phyloP scores from a whole-genome alignment of 2,113 vertebrate genomes.

The Empidonax traillii region DNA sequence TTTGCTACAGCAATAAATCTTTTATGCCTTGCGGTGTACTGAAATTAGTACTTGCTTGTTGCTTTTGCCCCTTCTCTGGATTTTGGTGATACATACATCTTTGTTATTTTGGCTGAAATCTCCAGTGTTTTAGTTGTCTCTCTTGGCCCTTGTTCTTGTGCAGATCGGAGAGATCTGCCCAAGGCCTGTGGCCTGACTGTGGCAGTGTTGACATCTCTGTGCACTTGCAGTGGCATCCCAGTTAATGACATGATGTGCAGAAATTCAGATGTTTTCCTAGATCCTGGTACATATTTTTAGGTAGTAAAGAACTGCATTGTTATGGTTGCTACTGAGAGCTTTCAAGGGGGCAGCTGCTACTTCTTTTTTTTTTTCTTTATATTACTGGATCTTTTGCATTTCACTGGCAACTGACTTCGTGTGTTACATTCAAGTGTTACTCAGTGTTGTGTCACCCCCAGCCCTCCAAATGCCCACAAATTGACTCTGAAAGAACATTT shows the following conservation, averaged over 20 bases:
- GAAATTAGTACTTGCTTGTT: neutral
- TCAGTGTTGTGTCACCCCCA: slow-evolving; percentile 40
- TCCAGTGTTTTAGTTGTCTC: neutral
- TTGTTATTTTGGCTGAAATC: neutral
- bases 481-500: slow-evolving; percentile 34
- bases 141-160: neutral
- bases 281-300: neutral
- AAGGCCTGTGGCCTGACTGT: neutral
- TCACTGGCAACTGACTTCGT: slow-evolving; percentile 11
- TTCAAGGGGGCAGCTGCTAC: neutral
- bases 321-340: neutral
- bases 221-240: neutral
- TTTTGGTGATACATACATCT: neutral
- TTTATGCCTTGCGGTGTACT: neutral
- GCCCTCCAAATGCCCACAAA: slow-evolving; percentile 23
- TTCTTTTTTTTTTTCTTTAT: neutral
- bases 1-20: slow-evolving; percentile 60
- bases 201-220: neutral
- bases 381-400: slow-evolving; percentile 9
- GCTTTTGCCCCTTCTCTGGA: neutral
- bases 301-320: neutral
- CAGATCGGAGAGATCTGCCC: neutral
- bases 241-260: neutral
- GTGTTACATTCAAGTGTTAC: slow-evolving; percentile 37
- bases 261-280: neutral